phyloP scores from a whole-genome alignment of 2,113 vertebrate genomes.

The Ifrita kowaldi region DNA sequence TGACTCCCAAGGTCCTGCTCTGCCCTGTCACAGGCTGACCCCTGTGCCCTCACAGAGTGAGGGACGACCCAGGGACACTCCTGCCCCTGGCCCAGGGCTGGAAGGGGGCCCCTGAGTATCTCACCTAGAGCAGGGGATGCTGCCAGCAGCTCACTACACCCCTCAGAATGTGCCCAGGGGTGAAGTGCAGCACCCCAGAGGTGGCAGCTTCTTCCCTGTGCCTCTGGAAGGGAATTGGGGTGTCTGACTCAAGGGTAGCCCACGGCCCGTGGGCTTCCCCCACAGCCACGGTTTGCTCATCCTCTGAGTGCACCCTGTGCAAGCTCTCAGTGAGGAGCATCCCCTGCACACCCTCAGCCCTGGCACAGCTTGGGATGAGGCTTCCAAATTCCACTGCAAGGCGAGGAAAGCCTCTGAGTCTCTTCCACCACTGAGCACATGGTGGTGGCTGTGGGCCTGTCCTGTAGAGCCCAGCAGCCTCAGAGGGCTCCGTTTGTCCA shows the following conservation, averaged over 20 bases:
- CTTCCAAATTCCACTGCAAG: background rate
- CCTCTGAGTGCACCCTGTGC: background rate
- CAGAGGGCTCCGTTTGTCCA: background rate
- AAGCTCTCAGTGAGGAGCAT: background rate
- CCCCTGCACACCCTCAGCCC: rapidly evolving
- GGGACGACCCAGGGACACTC: background rate
- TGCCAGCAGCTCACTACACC: background rate
- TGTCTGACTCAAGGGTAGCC: background rate
- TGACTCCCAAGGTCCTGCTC: background rate
- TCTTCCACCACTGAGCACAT: background rate
- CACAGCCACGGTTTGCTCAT: rapidly evolving
- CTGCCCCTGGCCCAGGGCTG: background rate
- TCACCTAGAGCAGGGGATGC: background rate
- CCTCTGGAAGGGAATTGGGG: background rate
- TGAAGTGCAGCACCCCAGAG: background rate
- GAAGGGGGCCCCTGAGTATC: rapidly evolving
- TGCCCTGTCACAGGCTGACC: background rate
- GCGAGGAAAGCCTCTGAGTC: background rate
- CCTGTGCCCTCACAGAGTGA: background rate
- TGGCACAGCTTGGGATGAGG: background rate
- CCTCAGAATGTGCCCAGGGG: background rate
- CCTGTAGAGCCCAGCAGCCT: background rate
- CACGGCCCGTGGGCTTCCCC: background rate
- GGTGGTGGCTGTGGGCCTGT: background rate
- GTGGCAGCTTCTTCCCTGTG: background rate